Conservation (phyloP, 1,140 invertebrate species). For the Leptinotarsa undecemlineata region DNA sequence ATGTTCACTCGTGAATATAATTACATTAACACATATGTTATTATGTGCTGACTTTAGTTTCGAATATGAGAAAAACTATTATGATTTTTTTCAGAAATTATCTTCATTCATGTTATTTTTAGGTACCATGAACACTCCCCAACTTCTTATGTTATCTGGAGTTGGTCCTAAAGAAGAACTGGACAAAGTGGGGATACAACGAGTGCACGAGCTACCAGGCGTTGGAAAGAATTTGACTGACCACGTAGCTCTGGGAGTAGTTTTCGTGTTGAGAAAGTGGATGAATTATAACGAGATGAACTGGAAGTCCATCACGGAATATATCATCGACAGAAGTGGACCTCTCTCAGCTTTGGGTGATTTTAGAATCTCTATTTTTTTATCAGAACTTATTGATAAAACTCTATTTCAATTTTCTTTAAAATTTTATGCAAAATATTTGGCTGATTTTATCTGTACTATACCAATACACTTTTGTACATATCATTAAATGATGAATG, state of each 20-base stretch:
- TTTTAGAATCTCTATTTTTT: neutral
- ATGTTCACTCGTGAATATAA: too few relatives aligned
- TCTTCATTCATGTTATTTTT: neutral
- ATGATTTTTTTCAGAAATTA: neutral
- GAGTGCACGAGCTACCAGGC: conserved; percentile 67
- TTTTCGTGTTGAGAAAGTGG: conserved; percentile 58
- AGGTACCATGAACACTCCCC: conserved; percentile 62
- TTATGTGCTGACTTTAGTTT: too few relatives aligned
- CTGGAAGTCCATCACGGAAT: conserved; percentile 64
- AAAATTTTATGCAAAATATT: too few relatives aligned
- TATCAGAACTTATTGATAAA: too few relatives aligned
- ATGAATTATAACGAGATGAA: conserved; percentile 62
- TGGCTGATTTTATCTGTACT: too few relatives aligned
- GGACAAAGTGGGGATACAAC: conserved; percentile 56
- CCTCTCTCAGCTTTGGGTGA: conserved; percentile 54
- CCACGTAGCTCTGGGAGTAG: conserved; percentile 64
- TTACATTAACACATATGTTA: too few relatives aligned
- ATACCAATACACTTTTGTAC: too few relatives aligned
- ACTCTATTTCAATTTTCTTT: too few relatives aligned
- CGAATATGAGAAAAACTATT: too few relatives aligned
- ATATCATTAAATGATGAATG: too few relatives aligned
- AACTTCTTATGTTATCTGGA: conserved; percentile 63
- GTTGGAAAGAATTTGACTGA: conserved; percentile 78
- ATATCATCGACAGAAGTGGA: conserved; percentile 63
- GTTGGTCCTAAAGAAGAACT: conserved; percentile 62